Evolutionary conservation across 2,888 invertebrate species (phyloP).

Genomic region (Ptycholaimellus sp.): DNA sequence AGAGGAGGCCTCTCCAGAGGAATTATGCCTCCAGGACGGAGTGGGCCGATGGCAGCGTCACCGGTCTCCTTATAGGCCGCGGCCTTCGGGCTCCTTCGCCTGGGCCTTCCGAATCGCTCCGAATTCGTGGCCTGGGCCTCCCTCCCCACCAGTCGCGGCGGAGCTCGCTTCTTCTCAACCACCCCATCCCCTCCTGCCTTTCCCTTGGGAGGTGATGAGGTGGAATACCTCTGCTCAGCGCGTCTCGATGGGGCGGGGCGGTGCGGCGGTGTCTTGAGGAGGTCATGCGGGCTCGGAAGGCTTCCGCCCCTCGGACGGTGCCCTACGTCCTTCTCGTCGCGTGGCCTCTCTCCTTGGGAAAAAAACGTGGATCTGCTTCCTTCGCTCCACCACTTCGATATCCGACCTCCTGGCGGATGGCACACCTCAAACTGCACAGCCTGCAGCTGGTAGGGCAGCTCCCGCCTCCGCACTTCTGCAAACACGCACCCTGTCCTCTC

Average conservation of each 20-base stretch:
- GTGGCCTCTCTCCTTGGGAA: constrained; percentile 73
- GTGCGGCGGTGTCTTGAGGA: constrained; percentile 44
- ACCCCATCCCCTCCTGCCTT: no score
- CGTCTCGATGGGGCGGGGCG: no score
- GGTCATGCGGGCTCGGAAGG: constrained; percentile 58
- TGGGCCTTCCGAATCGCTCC: constrained; percentile 75
- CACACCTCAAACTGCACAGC: constrained; percentile 82
- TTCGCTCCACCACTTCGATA: constrained; percentile 77
- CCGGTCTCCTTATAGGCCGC: constrained; percentile 83
- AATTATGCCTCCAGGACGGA: constrained; percentile 74
- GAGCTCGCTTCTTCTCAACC: constrained; percentile 72
- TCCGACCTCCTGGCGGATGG: constrained; percentile 87
- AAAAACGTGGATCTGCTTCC: constrained; percentile 87
- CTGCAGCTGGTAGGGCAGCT: constrained; percentile 80
- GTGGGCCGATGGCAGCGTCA: constrained; percentile 74
- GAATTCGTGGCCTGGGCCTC: constrained; percentile 74
- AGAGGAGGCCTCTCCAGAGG: no score
- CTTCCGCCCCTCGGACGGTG: constrained; percentile 73
- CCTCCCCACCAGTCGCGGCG: constrained; percentile 60
- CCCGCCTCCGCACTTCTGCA: constrained; percentile 40
- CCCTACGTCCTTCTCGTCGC: constrained; percentile 72
- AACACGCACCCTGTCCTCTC: constrained; percentile 29
- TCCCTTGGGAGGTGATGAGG: no score
- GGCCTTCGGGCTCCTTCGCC: constrained; percentile 75
- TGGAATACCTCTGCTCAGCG: constrained; percentile 48